phyloP scores from a whole-genome alignment of 2,797 vertebrate genomes.

The Loris lydekkerianus region DNA sequence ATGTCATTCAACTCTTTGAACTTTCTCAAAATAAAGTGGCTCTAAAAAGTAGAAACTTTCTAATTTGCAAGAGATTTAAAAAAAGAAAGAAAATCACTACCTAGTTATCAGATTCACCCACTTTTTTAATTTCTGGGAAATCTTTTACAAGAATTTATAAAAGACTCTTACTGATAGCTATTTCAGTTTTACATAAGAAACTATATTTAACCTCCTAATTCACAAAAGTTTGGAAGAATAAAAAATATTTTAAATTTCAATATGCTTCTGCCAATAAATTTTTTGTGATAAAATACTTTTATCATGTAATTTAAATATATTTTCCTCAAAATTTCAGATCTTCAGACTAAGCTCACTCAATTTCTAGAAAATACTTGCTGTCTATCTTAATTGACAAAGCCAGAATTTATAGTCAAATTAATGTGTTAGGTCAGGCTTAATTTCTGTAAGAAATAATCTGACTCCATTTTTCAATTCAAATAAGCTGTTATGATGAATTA shows the following conservation, averaged over 20 bases:
- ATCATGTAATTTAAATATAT: not conserved
- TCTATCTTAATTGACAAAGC: conserved; percentile 30
- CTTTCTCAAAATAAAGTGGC: conserved; percentile 12
- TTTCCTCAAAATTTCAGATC: conserved; percentile 41
- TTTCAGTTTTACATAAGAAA: conserved; percentile 67
- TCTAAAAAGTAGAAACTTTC: not conserved
- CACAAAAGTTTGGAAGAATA: conserved; percentile 22
- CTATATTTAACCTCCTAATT: conserved; percentile 49
- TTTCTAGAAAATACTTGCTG: conserved; percentile 22
- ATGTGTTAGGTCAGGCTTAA: conserved; percentile 52
- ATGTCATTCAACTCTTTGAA: conserved; percentile 2
- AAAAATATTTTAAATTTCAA: conserved; percentile 48
- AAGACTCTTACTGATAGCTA: conserved; percentile 59
- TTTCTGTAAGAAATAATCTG: conserved; percentile 56
- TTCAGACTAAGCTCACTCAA: conserved; percentile 19
- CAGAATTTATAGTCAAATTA: conserved; percentile 23
- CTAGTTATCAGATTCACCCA: conserved; percentile 42
- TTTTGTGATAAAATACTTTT: conserved; percentile 35
- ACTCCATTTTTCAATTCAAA: conserved; percentile 54
- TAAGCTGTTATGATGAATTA: conserved; percentile 25
- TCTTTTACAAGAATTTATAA: conserved; percentile 45
- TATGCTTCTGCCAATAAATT: not conserved
- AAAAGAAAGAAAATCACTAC: conserved; percentile 11
- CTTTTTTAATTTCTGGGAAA: conserved; percentile 66
- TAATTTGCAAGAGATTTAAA: conserved; percentile 5